Evolutionary conservation across 1,140 invertebrate species (phyloP).

Genomic region (Drosophila sturtevanti): DNA sequence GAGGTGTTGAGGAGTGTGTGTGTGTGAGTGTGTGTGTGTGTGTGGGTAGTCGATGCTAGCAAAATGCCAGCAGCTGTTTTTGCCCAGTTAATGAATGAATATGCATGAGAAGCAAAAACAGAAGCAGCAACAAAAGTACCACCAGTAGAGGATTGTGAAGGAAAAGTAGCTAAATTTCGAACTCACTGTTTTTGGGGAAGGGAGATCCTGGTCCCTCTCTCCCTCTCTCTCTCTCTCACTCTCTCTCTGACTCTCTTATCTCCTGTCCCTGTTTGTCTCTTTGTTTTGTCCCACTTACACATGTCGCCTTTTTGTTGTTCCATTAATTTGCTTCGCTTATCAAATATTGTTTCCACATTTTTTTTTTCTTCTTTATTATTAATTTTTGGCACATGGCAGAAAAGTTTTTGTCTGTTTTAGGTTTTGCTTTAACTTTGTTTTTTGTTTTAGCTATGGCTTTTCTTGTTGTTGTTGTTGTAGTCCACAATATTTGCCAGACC

Average conservation of each 20-base stretch:
- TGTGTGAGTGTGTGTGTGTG: too few relatives aligned
- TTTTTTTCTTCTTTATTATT: constrained; percentile 40
- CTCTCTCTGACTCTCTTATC: not conserved
- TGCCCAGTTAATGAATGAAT: constrained; percentile 73
- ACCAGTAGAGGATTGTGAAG: not conserved
- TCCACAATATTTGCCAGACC: constrained; percentile 73
- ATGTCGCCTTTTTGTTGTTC: constrained; percentile 37
- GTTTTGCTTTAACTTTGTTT: constrained; percentile 10
- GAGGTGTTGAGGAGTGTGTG: not conserved
- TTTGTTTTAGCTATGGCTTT: not conserved
- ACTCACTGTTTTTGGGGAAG: too few relatives aligned
- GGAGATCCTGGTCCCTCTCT: too few relatives aligned
- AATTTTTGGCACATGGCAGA: constrained; percentile 45
- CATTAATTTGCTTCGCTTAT: constrained; percentile 78
- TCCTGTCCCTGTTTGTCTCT: constrained; percentile 13
- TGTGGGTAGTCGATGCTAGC: constrained; percentile 12
- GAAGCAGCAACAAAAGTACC: not conserved
- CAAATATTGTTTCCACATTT: constrained; percentile 74
- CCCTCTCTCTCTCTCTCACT: not conserved
- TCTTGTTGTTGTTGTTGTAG: constrained; percentile 39
- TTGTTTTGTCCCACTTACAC: constrained; percentile 29
- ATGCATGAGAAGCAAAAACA: constrained; percentile 54
- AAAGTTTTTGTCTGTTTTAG: constrained; percentile 24
- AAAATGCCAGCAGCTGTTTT: constrained; percentile 72
- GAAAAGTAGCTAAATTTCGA: not conserved